Evolutionary conservation across 2,797 vertebrate genomes (phyloP).

Genomic region (Sitta carolinensis): DNA sequence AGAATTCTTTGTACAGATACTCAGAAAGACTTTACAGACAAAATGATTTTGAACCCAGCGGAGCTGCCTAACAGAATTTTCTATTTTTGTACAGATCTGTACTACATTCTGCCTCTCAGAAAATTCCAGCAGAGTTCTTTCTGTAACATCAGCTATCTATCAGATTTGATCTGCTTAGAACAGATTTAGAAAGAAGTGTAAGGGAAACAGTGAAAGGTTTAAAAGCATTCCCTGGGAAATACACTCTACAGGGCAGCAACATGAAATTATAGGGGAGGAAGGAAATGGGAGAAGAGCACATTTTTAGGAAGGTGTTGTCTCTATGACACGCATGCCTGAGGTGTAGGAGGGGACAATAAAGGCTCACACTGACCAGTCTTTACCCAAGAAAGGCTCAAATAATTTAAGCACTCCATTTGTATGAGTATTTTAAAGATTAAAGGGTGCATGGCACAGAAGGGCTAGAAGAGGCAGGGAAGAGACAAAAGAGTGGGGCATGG

Average conservation of each 20-base stretch:
- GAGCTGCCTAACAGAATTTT: conserved; percentile 32
- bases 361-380: not conserved
- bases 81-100: conserved; percentile 9
- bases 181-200: conserved; percentile 38
- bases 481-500: not conserved
- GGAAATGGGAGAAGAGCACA: not conserved
- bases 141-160: conserved; percentile 35
- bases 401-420: not conserved
- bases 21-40: conserved; percentile 28
- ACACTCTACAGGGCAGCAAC: not conserved
- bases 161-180: conserved; percentile 53
- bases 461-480: not conserved
- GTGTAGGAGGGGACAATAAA: not conserved
- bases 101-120: conserved; percentile 12
- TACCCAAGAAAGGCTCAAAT: not conserved
- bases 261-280: conserved; percentile 57
- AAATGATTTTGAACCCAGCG: conserved; percentile 14
- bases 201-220: conserved; percentile 24
- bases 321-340: not conserved
- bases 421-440: not conserved
- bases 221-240: conserved; percentile 34
- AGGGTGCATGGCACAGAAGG: not conserved
- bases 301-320: not conserved
- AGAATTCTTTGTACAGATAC: conserved; percentile 39
- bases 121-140: conserved; percentile 58